These are phyloP conservation scores for Drepana arcuata DNA, from an alignment of 1,140 invertebrate genomes.

Conservation along the genomic window DNA sequence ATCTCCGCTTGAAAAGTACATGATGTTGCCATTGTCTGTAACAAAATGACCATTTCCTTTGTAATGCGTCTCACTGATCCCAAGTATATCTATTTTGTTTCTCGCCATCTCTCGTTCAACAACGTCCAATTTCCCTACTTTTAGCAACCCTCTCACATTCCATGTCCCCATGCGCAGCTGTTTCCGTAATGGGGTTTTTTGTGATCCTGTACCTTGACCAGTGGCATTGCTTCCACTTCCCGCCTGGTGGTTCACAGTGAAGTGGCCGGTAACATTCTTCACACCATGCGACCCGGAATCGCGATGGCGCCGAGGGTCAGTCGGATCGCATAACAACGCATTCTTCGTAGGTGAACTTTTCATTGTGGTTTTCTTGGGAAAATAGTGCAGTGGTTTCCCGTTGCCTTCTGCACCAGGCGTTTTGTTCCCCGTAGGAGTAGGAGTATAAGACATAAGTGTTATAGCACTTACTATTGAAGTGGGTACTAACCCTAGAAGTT, in stretches of 20 bases:
- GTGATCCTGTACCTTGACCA: slow-evolving; percentile 2
- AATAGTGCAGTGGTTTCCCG: slow-evolving; percentile 9
- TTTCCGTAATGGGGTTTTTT: slow-evolving; percentile 1
- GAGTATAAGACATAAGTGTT: too few relatives aligned
- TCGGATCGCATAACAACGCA: slow-evolving; percentile 1
- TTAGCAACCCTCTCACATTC: slow-evolving; percentile 4
- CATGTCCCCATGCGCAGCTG: slow-evolving; percentile 4
- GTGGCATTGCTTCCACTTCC: slow-evolving; percentile 1
- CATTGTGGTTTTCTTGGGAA: slow-evolving; percentile 6
- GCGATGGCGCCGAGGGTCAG: slow-evolving; percentile 2
- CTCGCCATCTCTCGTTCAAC: slow-evolving; percentile 2
- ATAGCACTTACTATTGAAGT: too few relatives aligned
- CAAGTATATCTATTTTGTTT: slow-evolving; percentile 3
- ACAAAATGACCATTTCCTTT: slow-evolving; percentile 1
- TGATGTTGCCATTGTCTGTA: slow-evolving; percentile 2
- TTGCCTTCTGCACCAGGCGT: slow-evolving; percentile 12
- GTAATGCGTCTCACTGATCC: slow-evolving; percentile 3
- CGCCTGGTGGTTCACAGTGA: slow-evolving; percentile 2
- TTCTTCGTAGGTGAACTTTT: not conserved
- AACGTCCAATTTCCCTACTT: not conserved
- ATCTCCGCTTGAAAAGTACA: slow-evolving; percentile 18
- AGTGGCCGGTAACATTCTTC: slow-evolving; percentile 4
- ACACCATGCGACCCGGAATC: slow-evolving; percentile 4
- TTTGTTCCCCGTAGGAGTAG: too few relatives aligned
- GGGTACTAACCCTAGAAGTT: too few relatives aligned